Base-by-base conservation (phyloP, 2,888 invertebrate genomes). In the Auanema freiburgensis region DNA sequence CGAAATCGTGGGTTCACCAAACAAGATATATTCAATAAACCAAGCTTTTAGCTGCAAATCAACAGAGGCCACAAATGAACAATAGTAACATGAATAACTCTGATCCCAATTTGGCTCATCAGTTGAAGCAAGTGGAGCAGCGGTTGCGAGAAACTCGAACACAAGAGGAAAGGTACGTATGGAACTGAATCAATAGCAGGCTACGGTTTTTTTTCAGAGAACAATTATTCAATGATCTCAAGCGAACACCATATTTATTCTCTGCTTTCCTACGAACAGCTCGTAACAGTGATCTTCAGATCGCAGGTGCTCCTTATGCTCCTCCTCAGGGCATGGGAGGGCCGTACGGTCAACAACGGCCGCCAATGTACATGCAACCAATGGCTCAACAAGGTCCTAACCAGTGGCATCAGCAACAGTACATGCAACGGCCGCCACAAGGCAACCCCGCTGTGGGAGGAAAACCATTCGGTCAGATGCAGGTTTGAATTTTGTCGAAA, bases 181-280 rank as follows among this genome's bases (percentile, higher is more conserved):
- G 16, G 16, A 23, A 5, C n/a, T 23, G 40, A 12, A n/a, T 6
- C 56, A n/a, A 42, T 33, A n/a, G n/a, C n/a, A n/a, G n/a, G n/a
- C n/a, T n/a, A n/a, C n/a, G n/a, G n/a, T n/a, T n/a, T 12, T 12
- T 56, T 41, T 56, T 2, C 24, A 58, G 67, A 40, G 66, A 70
- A 54, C 91, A 92, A 86, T 84, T 87, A 90, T 87, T 94, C 69
- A 90, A 90, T 81, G 92, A 95, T 83, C 88, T 95, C 71, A 93
- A 93, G 86, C 90, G 91, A 72, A 93, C 94, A 86, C 95, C 95
- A 46, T 92, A 92, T 79, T 88, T 96, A 53, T 94, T 95, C 92
- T 92, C 93, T 61, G 92, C 93, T 59, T 93, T 93, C 84, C 91
- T 95, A 74, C 92, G 93, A 53, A 65, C 42, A 6, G 21, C 21